phyloP scores from a whole-genome alignment of 1,140 invertebrate genomes.

The Papilio polyxenes region DNA sequence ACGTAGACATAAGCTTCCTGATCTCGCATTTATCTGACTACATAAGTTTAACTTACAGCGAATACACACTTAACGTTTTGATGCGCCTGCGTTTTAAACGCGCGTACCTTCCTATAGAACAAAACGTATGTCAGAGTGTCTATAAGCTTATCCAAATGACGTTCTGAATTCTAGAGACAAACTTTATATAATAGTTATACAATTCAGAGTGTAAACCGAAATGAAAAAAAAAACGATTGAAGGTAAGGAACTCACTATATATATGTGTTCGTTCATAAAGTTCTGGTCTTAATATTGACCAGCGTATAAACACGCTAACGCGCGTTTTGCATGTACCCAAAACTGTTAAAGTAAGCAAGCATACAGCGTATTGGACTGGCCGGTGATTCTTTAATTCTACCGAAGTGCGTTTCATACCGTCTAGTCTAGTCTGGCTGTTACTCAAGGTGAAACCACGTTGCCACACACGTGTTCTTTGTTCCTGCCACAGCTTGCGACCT shows the following conservation, averaged over 20 bases:
- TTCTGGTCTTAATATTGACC: neutral
- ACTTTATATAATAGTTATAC: no score
- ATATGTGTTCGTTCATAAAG: no score
- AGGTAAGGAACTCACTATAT: no score
- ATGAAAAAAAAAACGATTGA: no score
- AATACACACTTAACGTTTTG: neutral
- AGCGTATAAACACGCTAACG: neutral
- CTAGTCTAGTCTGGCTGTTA: neutral
- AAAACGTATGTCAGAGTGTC: neutral
- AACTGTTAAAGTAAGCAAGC: neutral
- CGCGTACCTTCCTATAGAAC: neutral
- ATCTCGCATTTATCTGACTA: neutral
- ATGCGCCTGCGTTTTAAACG: neutral
- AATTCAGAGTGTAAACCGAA: no score
- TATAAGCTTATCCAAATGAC: neutral
- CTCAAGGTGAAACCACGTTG: slow-evolving; percentile 11
- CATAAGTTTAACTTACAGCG: neutral
- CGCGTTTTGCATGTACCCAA: no score
- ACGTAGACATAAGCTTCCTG: neutral
- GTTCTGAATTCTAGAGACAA: neutral
- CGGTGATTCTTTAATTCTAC: neutral
- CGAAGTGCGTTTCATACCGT: neutral
- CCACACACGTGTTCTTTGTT: neutral
- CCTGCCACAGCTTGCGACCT: neutral
- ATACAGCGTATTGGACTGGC: neutral